These are phyloP conservation scores for Orbicella faveolata DNA, from an alignment of 64 coral and sea anemone species.

Conservation along the genomic window DNA sequence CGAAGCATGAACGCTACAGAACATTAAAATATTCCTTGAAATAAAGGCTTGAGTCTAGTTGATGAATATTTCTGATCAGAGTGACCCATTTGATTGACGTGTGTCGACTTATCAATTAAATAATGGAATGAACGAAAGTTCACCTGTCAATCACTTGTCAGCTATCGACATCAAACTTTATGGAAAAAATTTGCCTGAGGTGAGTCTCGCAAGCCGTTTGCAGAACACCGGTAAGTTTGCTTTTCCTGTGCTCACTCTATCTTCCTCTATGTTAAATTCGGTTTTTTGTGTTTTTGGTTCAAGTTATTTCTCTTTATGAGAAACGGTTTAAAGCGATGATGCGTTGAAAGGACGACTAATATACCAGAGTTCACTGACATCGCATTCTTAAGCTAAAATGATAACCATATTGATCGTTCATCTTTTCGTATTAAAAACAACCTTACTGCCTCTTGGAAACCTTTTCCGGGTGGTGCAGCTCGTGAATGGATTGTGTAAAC, in stretches of 20 bases:
- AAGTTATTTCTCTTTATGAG: neutral
- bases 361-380: no score
- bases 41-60: neutral
- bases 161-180: slow-evolving; percentile 9
- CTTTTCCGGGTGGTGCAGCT: no score
- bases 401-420: no score
- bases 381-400: no score
- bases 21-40: neutral
- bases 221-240: neutral
- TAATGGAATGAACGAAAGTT: neutral
- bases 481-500: no score
- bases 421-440: no score
- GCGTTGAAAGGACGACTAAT: neutral
- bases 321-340: neutral
- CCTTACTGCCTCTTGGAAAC: no score
- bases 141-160: slow-evolving; percentile 19
- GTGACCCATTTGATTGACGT: neutral
- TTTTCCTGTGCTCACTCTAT: neutral
- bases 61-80: neutral
- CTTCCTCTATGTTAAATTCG: neutral
- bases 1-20: no score
- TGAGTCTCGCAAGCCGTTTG: neutral
- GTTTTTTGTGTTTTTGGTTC: neutral
- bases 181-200: slow-evolving; percentile 28
- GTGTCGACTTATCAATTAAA: slow-evolving; percentile 1